Evolutionary conservation across 1,140 invertebrate genomes (phyloP).

Genomic region (Calosoma granatense): DNA sequence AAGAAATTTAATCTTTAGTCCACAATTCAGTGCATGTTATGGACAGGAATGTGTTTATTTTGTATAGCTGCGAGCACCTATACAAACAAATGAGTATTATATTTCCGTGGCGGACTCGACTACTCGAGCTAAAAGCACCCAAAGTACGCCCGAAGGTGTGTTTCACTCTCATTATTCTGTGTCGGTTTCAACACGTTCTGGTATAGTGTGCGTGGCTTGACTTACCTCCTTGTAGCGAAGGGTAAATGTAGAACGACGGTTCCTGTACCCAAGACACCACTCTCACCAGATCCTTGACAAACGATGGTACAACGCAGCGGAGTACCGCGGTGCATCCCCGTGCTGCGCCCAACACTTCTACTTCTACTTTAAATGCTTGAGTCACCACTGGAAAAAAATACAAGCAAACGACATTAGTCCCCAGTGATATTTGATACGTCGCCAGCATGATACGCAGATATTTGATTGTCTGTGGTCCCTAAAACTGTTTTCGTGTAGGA

Average conservation of each 20-base stretch:
- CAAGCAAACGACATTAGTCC: neutral
- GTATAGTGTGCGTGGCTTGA: too few relatives aligned
- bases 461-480: neutral
- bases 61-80: too few relatives aligned
- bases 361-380: constrained; percentile 68
- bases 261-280: constrained; percentile 77
- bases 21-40: too few relatives aligned
- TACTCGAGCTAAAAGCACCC: neutral
- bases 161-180: constrained; percentile 1
- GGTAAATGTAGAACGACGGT: constrained; percentile 63
- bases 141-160: neutral
- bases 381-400: constrained; percentile 57
- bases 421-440: neutral
- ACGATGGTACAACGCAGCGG: constrained; percentile 68
- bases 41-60: too few relatives aligned
- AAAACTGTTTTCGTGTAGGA: neutral
- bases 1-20: too few relatives aligned
- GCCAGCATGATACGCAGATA: neutral
- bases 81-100: neutral
- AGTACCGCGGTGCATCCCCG: constrained; percentile 72
- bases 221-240: constrained; percentile 64
- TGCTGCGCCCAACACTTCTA: constrained; percentile 57
- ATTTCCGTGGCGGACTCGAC: neutral
- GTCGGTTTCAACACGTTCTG: too few relatives aligned
- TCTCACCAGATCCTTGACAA: constrained; percentile 70